Evolutionary conservation across 2,797 vertebrate species (phyloP).

Genomic region (Catamblyrhynchus diadema): DNA sequence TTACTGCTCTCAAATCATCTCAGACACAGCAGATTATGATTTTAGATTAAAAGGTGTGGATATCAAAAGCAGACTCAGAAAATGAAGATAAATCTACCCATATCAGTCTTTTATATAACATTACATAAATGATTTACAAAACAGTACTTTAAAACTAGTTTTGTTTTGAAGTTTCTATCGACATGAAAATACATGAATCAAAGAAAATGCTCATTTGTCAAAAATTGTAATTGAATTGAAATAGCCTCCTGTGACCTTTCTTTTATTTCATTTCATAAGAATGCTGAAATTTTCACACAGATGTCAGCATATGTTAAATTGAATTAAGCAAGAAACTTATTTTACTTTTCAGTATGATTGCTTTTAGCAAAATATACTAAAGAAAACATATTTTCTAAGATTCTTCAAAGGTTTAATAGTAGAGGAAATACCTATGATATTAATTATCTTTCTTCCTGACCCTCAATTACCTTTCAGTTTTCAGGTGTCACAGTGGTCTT

Average conservation of each 20-base stretch:
- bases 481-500: neutral
- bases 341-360: neutral
- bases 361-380: neutral
- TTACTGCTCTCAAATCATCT: neutral
- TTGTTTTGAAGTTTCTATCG: neutral
- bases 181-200: neutral
- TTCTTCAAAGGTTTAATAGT: neutral
- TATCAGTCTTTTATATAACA: neutral
- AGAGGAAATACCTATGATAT: neutral
- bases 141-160: neutral
- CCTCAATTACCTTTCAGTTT: neutral
- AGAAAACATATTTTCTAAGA: neutral
- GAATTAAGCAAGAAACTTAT: neutral
- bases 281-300: neutral
- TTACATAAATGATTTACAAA: neutral
- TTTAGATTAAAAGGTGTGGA: neutral
- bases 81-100: neutral
- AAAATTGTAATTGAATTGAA: neutral
- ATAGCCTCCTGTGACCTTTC: neutral
- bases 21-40: neutral
- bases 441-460: neutral
- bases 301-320: neutral
- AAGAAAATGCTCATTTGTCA: neutral
- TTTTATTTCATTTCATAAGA: neutral
- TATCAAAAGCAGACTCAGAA: neutral